Evolutionary conservation across 2,888 invertebrate genomes (phyloP).

Genomic region (Pollenia angustigena): DNA sequence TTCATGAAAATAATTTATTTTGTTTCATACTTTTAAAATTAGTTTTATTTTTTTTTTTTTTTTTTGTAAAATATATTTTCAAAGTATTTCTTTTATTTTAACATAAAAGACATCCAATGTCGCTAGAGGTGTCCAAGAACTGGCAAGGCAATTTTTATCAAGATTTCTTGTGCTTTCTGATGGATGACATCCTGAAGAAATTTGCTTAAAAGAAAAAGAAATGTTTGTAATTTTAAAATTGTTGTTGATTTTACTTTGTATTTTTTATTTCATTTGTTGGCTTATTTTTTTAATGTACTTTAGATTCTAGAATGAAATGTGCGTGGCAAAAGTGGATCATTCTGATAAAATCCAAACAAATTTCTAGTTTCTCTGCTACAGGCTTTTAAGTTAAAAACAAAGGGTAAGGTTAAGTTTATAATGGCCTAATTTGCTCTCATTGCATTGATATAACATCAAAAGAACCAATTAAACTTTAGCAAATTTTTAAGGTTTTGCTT

Average conservation of each 20-base stretch:
- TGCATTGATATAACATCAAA: too few relatives aligned
- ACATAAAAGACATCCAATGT: conserved; percentile 18
- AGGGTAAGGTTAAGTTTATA: background rate
- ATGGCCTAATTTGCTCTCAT: background rate
- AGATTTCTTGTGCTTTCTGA: conserved; percentile 6
- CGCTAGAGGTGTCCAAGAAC: conserved; percentile 40
- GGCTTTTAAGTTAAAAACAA: background rate
- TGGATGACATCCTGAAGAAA: background rate
- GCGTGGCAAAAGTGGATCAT: too few relatives aligned
- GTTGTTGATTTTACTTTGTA: background rate
- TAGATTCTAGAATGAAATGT: too few relatives aligned
- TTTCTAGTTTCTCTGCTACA: background rate
- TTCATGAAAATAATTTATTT: conserved; percentile 38
- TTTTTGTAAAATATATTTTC: background rate
- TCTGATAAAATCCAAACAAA: background rate
- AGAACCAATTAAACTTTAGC: too few relatives aligned
- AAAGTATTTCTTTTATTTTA: background rate
- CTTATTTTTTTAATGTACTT: too few relatives aligned
- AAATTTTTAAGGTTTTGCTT: too few relatives aligned
- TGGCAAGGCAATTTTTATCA: conserved; percentile 50
- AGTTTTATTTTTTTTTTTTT: too few relatives aligned
- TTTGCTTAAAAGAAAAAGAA: background rate
- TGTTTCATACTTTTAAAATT: background rate
- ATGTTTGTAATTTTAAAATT: background rate
- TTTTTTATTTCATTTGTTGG: too few relatives aligned